A percentile compares a stretch with the other conserved stretches of the same genome.
Conservation (phyloP, 2,888 invertebrate species). For the Gasteruption jaculator region DNA sequence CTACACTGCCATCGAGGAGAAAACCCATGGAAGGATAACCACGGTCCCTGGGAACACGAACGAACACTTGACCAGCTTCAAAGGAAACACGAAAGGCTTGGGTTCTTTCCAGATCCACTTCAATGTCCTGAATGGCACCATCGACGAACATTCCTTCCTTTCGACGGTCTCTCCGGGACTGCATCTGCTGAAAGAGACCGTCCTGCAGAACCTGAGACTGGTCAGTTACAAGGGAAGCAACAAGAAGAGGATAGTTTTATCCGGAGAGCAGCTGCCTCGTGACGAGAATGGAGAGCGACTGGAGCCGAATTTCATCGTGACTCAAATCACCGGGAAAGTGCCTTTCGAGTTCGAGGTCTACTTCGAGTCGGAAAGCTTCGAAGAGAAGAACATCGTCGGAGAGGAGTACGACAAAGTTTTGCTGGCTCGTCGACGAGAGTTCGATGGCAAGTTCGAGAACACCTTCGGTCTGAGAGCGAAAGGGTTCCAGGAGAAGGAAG, state of each 20-base stretch:
- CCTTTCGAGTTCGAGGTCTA: conserved; percentile 81
- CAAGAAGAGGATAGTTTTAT: conserved; percentile 58
- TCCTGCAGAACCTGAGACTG: conserved; percentile 66
- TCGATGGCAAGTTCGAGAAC: conserved; percentile 75
- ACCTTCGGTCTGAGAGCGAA: conserved; percentile 72
- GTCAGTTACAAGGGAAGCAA: conserved; percentile 55
- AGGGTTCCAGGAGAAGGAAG: conserved; percentile 63
- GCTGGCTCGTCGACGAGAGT: conserved; percentile 58
- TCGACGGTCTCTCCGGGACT: conserved; percentile 69
- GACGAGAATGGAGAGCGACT: conserved; percentile 46
- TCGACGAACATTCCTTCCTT: conserved; percentile 69
- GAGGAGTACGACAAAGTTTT: conserved; percentile 65
- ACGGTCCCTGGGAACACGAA: conserved; percentile 52
- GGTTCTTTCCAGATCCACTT: conserved; percentile 69
- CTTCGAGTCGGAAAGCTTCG: conserved; percentile 72
- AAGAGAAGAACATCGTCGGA: conserved; percentile 60
- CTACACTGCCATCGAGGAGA: conserved; percentile 79
- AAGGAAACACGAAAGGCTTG: conserved; percentile 73
- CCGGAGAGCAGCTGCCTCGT: conserved; percentile 58
- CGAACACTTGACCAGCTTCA: conserved; percentile 58
- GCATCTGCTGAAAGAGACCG: conserved; percentile 70
- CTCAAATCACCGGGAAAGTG: conserved; percentile 71
- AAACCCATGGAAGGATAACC: conserved; percentile 58
- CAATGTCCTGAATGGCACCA: conserved; percentile 53
- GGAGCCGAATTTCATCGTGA: conserved; percentile 73